Base-by-base conservation (phyloP, 2,113 vertebrate genomes). In the Xiphophorus hellerii region DNA sequence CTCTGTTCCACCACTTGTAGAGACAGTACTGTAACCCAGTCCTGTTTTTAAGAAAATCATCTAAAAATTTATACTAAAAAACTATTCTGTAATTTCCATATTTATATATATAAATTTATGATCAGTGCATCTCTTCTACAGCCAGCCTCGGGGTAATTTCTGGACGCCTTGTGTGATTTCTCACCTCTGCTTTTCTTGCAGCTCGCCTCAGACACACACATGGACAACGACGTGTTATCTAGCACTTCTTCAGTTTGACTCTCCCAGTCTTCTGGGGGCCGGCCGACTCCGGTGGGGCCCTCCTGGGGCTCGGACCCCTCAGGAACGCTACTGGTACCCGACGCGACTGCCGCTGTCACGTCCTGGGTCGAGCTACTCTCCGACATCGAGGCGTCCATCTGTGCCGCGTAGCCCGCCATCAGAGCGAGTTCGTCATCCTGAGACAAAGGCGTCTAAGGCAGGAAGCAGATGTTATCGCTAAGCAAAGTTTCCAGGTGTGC, bases 161-260 rank as follows among this genome's bases (percentile, higher is more conserved):
- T 37, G 35, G 35, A 42, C 14, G 14, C 39, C 14, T 15, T 15
- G 14, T 15, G 39, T 48, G 44, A 48, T 12, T 20, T 48, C 92
- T 91, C 81, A 98, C 97, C 97, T 98, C 96, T 96, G n/a, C 91
- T 94, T 89, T 97, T 98, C 91, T 96, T 98, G 87, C 95, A 93
- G 68, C 89, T 94, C 0, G 92, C 93, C 92, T 98, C 97, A 0
- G 95, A 96, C 39, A 96, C 90, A 28, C 96, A 96, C 89, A 97
- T 82, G n/a, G 97, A 98, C 17, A 96, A 95, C 0, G 97, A 99
- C n/a, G 92, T 86, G 35, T 95, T 93, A 51, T 98, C 95, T 11
- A 91, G 90, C 22, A 96, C 95, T 83, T 94, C 92, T 31, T 91
- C 93, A 0, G 83, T 83, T 33, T 93, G 94, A 80, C 89, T 86